Percentiles rank a stretch among this genome's conserved stretches.
Conservation (phyloP, 2,797 vertebrate genomes). For the Meriones psammophilus region DNA sequence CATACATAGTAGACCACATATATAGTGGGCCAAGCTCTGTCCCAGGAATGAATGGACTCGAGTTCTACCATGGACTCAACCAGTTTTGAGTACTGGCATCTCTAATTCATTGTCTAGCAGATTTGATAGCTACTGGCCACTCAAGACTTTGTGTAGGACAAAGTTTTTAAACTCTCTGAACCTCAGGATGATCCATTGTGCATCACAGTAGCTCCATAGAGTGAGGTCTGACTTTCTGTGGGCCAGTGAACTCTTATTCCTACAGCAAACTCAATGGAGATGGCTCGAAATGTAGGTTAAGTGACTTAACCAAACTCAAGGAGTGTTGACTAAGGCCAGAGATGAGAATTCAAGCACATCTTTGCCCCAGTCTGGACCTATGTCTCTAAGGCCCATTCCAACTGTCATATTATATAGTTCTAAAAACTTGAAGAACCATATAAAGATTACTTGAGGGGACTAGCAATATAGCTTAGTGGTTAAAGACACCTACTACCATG, state of each 20-base stretch:
- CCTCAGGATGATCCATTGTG: not conserved
- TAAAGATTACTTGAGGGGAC: not conserved
- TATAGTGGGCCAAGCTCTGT: not conserved
- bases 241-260: not conserved
- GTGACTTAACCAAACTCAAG: not conserved
- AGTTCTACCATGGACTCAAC: not conserved
- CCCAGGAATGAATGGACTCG: not conserved
- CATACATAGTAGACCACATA: not conserved
- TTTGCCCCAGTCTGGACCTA: not conserved
- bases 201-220: not conserved
- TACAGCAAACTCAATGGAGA: not conserved
- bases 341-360: not conserved
- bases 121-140: not conserved
- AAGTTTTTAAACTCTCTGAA: slow-evolving; percentile 29
- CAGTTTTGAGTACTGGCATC: not conserved
- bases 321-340: not conserved
- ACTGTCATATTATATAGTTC: not conserved
- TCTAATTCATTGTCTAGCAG: not conserved
- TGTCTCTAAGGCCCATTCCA: not conserved
- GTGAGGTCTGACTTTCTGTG: not conserved
- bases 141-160: not conserved
- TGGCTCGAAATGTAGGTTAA: not conserved
- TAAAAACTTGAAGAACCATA: not conserved
- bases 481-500: not conserved
- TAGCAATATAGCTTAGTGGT: not conserved